Evolutionary conservation across 2,113 vertebrate genomes (phyloP).

Genomic region (Podiceps cristatus): DNA sequence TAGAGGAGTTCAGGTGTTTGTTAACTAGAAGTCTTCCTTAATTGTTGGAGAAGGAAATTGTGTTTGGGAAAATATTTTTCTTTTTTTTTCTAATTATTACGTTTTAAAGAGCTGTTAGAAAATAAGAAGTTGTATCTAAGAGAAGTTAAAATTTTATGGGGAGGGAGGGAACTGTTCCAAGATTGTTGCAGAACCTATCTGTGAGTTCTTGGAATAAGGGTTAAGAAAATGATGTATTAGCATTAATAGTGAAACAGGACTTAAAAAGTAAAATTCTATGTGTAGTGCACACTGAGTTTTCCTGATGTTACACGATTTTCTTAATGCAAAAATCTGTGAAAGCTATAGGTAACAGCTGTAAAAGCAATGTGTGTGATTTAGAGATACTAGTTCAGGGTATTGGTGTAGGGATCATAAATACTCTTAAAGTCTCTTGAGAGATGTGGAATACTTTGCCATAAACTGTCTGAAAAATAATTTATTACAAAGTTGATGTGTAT

Average conservation of each 20-base stretch:
- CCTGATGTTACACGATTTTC: not conserved
- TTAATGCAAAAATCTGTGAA: not conserved
- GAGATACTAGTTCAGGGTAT: not conserved
- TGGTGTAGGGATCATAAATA: not conserved
- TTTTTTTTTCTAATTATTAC: not conserved
- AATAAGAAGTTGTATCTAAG: not conserved
- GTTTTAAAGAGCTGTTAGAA: not conserved
- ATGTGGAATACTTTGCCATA: not conserved
- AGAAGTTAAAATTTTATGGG: not conserved
- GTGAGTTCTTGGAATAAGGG: not conserved
- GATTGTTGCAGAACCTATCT: not conserved
- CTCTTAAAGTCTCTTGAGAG: not conserved
- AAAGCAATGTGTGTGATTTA: not conserved
- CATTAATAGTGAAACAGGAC: not conserved
- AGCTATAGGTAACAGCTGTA: not conserved
- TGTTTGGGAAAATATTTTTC: not conserved
- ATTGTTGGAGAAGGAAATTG: not conserved
- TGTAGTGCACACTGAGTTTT: not conserved
- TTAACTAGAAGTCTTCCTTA: not conserved
- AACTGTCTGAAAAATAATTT: not conserved
- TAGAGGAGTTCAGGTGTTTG: not conserved
- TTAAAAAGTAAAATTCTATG: not conserved
- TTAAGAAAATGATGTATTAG: not conserved
- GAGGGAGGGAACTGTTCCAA: not conserved
- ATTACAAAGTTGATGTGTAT: not conserved